phyloP scores from a whole-genome alignment of 92 coral and sea anemone species.

The Galaxea fascicularis region DNA sequence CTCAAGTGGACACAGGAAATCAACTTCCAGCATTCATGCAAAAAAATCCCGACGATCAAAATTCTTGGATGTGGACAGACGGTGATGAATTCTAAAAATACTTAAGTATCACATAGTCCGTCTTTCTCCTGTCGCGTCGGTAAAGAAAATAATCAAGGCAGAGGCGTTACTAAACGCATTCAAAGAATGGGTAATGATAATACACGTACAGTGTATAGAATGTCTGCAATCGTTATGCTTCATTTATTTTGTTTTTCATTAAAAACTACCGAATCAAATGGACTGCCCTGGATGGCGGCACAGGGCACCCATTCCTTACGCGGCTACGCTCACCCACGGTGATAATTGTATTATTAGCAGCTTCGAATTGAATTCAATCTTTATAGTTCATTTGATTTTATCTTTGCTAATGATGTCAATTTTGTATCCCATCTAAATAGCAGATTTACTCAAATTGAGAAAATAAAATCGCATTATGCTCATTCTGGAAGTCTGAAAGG shows the following conservation, averaged over 20 bases:
- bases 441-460: neutral
- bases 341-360: too few relatives aligned
- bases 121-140: conserved; percentile 2
- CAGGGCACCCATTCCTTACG: neutral
- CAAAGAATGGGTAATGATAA: conserved; percentile 13
- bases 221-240: neutral
- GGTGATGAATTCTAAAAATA: neutral
- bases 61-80: too few relatives aligned
- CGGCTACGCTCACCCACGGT: neutral
- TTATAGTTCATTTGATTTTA: too few relatives aligned
- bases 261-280: neutral
- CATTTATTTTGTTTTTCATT: neutral
- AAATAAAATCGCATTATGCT: neutral
- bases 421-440: neutral
- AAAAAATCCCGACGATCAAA: too few relatives aligned
- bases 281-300: neutral
- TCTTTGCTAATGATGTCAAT: neutral
- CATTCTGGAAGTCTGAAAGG: neutral
- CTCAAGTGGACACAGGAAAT: neutral
- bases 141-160: neutral
- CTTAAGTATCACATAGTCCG: neutral
- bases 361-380: too few relatives aligned
- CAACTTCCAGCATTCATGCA: too few relatives aligned
- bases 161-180: neutral
- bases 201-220: neutral